Evolutionary conservation across 2,113 vertebrate genomes (phyloP).

Genomic region (Jacana jacana): DNA sequence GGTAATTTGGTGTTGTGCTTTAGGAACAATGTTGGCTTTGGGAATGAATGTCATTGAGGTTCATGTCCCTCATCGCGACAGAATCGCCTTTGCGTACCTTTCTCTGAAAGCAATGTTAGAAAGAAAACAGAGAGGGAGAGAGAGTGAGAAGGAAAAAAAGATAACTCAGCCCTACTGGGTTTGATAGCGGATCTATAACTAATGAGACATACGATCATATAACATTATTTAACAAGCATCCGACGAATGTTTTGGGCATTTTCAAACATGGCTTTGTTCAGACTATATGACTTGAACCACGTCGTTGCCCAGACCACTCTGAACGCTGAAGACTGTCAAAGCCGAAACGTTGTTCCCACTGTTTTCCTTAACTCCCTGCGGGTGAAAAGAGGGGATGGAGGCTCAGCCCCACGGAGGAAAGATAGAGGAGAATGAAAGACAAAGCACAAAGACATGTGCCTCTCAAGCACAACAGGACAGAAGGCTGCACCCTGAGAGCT

Average conservation of each 20-base stretch:
- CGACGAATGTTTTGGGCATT: background rate
- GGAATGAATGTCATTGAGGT: background rate
- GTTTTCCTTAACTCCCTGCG: background rate
- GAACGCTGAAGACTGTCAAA: background rate
- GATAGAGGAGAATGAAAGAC: background rate
- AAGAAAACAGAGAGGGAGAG: background rate
- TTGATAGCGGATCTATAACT: background rate
- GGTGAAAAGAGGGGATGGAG: background rate
- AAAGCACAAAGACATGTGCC: background rate
- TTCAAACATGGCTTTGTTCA: conserved; percentile 21
- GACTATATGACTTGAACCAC: background rate
- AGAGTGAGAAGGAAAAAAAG: background rate
- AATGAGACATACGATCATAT: background rate
- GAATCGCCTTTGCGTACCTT: background rate
- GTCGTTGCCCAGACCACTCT: background rate
- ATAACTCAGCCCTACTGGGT: background rate
- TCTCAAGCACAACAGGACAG: background rate
- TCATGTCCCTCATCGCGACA: background rate
- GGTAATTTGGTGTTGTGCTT: background rate
- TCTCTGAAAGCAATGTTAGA: background rate
- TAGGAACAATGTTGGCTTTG: background rate
- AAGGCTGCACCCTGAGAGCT: conserved; percentile 4
- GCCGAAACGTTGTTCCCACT: background rate
- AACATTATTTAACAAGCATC: background rate
- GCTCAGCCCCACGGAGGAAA: background rate